These are phyloP conservation scores for Anguilla anguilla DNA, from an alignment of 2,797 vertebrate species.

Conservation along the genomic window DNA sequence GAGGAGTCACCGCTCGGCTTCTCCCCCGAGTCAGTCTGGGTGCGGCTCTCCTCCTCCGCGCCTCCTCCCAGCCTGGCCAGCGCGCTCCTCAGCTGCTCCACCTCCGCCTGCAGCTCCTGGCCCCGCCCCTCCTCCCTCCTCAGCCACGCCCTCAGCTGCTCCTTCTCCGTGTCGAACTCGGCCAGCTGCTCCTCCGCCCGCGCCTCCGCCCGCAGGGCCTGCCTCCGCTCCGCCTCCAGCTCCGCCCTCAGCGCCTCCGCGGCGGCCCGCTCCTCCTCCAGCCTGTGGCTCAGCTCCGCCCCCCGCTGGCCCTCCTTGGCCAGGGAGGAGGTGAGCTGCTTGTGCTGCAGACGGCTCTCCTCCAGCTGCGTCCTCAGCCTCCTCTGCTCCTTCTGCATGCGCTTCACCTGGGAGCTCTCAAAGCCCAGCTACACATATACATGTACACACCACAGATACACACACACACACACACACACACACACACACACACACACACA, in stretches of 20 bases:
- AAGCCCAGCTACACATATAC: slow-evolving; percentile 72
- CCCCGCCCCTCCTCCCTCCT: slow-evolving; percentile 76
- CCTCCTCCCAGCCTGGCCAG: slow-evolving; percentile 57
- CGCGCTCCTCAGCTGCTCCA: slow-evolving; percentile 77
- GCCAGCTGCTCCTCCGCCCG: slow-evolving; percentile 68
- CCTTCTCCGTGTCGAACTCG: slow-evolving; percentile 57
- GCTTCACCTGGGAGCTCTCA: slow-evolving; percentile 81
- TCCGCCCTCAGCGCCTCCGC: slow-evolving; percentile 71
- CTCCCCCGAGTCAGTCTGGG: slow-evolving; percentile 79
- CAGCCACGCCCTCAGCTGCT: slow-evolving; percentile 76
- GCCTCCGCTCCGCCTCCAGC: slow-evolving; percentile 78
- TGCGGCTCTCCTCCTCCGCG: slow-evolving; percentile 52
- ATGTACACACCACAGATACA: neutral
- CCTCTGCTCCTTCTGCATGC: slow-evolving; percentile 85
- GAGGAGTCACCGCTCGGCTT: slow-evolving; percentile 55
- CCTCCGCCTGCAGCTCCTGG: slow-evolving; percentile 85
- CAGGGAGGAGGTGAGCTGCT: slow-evolving; percentile 86
- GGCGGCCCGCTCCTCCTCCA: neutral
- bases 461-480: neutral
- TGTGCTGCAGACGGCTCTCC: slow-evolving; percentile 87
- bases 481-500: neutral
- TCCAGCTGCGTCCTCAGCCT: slow-evolving; percentile 81
- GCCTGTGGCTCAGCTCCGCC: slow-evolving; percentile 36
- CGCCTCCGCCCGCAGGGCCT: slow-evolving; percentile 72
- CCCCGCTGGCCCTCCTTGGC: slow-evolving; percentile 88